Percentiles rank a stretch among this genome's conserved stretches.
phyloP scores from a whole-genome alignment of 1,140 invertebrate genomes.

The Drosophila tani region DNA sequence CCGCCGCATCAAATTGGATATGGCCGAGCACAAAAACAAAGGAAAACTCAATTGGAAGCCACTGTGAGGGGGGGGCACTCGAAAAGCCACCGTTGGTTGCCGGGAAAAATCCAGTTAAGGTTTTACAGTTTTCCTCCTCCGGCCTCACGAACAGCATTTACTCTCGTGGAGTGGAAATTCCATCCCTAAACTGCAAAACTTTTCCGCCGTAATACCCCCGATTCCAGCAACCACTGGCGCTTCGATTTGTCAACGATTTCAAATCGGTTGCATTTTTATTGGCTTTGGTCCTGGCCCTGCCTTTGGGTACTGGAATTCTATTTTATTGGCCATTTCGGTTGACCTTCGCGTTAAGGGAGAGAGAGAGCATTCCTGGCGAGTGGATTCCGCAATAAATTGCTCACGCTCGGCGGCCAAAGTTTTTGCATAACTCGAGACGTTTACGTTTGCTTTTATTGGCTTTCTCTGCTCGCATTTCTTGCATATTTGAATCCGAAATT shows the following conservation, averaged over 20 bases:
- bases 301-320: constrained; percentile 64
- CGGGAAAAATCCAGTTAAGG: constrained; percentile 39
- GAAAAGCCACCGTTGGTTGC: constrained; percentile 17
- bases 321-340: constrained; percentile 80
- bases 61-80: constrained; percentile 36
- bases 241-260: constrained; percentile 80
- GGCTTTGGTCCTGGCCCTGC: constrained; percentile 48
- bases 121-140: constrained; percentile 32
- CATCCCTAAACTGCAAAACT: constrained; percentile 64
- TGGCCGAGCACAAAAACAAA: constrained; percentile 45
- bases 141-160: constrained; percentile 65
- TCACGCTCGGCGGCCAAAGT: constrained; percentile 56
- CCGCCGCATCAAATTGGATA: constrained; percentile 73
- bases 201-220: constrained; percentile 47
- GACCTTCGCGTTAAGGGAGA: constrained; percentile 57
- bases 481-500: constrained; percentile 43
- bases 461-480: constrained; percentile 47
- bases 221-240: constrained; percentile 13
- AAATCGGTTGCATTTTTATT: constrained; percentile 80
- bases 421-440: constrained; percentile 73
- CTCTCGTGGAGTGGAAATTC: constrained; percentile 62
- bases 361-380: constrained; percentile 24
- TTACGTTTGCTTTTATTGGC: constrained; percentile 70
- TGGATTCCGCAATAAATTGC: constrained; percentile 70
- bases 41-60: constrained; percentile 65